A percentile compares a stretch with the other conserved stretches of the same genome.
phyloP scores from a whole-genome alignment of 2,888 invertebrate species.

The Lycia hirtaria region DNA sequence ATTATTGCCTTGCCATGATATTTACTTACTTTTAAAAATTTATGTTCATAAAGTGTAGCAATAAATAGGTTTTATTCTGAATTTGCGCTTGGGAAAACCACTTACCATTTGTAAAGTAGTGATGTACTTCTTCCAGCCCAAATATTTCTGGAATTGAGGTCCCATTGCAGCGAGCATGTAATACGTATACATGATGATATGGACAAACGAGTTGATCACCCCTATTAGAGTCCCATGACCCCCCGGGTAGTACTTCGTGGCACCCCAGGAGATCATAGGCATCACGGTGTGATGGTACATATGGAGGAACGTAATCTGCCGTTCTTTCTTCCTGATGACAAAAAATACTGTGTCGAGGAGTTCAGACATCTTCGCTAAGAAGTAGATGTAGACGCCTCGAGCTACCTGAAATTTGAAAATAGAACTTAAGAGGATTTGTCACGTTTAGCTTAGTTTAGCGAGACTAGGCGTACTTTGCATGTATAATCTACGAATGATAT shows the following conservation, averaged over 20 bases:
- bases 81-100: no score
- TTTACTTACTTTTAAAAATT: no score
- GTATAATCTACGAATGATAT: no score
- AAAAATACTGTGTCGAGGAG: conserved; percentile 97
- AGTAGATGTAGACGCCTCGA: conserved; percentile 93
- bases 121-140: conserved; percentile 98
- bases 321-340: conserved; percentile 95
- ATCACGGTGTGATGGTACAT: conserved; percentile 97
- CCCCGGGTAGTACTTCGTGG: conserved; percentile 94
- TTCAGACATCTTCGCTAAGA: conserved; percentile 95
- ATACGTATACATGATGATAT: conserved; percentile 97
- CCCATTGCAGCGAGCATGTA: conserved; percentile 96
- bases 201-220: conserved; percentile 96
- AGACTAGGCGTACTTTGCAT: no score
- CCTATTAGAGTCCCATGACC: conserved; percentile 97
- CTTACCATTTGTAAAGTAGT: conserved; percentile 87
- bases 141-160: conserved; percentile 93
- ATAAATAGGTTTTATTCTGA: no score
- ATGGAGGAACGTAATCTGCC: conserved; percentile 95
- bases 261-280: conserved; percentile 97
- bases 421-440: not conserved
- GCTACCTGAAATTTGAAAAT: conserved; percentile 81
- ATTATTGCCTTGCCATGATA: no score
- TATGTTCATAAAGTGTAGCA: no score
- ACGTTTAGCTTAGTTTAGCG: no score